Evolutionary conservation across 2,888 invertebrate genomes (phyloP), one percentile per base, ranked within the genome.

Genomic region (Tetrapedia diversipes): DNA sequence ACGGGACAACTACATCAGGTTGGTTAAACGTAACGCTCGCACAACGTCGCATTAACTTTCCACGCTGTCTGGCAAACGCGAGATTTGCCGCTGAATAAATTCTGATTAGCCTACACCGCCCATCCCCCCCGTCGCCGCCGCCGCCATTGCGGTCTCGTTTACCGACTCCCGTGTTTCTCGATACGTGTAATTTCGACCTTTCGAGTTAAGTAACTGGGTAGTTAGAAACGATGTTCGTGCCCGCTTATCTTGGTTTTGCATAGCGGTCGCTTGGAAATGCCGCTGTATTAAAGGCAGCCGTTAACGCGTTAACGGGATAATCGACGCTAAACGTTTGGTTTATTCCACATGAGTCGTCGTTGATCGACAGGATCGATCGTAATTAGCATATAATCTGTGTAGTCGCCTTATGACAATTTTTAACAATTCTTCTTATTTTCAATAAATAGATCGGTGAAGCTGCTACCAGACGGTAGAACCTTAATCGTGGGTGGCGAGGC

Each of bases 401-500:
- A 6, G 22, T 24, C 22, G 14, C 14, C 24, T 47, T 22, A n/a
- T n/a, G n/a, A n/a, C n/a, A n/a, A n/a, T n/a, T n/a, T n/a, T n/a
- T n/a, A n/a, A n/a, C n/a, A 3, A 64, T 29, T 1, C 0, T 7
- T 3, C 2, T 14, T 8, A 27, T 34, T 32, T 11, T 49, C 16
- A n/a, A 10, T 27, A 16, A 60, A 56, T 63, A 85, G 85, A 87
- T 98, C 98, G 43, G 98, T 98, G 86, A 98, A 98, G 92, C 93
- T 99, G 32, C 93, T 98, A 75, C 97, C 97, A 0, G 98, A 98
- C 90, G 98, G 98, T 1, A 94, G 98, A 82, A 98, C 98, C 32
- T 93, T 99, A 81, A 97, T 99, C 84, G 98, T 99, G 39, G 98
- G 98, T 53, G 98, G 99, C 16, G 99, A 99, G 92, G 98, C 98